phyloP scores from a whole-genome alignment of 2,113 vertebrate genomes.

The Laterallus jamaicensis region DNA sequence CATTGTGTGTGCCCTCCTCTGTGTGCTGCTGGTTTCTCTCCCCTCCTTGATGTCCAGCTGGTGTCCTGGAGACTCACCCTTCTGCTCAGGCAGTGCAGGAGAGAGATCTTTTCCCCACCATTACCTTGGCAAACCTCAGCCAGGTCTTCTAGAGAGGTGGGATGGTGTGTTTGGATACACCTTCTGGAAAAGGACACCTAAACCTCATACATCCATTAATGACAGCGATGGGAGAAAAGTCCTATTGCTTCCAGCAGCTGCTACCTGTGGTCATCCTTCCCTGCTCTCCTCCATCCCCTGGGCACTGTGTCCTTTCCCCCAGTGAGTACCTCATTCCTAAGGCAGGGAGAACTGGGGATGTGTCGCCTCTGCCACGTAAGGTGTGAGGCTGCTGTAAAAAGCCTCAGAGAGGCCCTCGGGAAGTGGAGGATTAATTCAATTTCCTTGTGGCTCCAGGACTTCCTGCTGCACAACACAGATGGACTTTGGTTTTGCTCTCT shows the following conservation, averaged over 20 bases:
- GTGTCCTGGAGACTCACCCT: neutral
- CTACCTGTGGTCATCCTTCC: neutral
- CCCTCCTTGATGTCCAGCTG: neutral
- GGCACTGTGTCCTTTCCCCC: neutral
- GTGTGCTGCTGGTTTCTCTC: neutral
- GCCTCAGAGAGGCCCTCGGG: neutral
- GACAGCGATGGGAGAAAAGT: neutral
- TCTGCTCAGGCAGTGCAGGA: neutral
- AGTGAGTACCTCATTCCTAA: neutral
- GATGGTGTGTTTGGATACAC: neutral
- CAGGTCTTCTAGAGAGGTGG: neutral
- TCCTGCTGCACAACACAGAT: neutral
- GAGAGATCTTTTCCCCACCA: neutral
- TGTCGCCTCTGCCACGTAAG: fast-evolving
- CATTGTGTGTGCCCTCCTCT: neutral
- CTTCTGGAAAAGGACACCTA: neutral
- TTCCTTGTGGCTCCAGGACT: neutral
- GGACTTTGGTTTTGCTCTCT: neutral
- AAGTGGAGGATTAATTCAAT: conserved; percentile 5
- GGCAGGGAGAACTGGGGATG: neutral
- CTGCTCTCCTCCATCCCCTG: neutral
- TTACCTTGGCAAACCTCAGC: neutral
- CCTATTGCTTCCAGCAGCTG: neutral
- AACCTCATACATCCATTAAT: neutral
- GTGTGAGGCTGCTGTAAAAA: neutral